Conservation (phyloP, 2,113 vertebrate species). For the Dunckerocampus dactyliophorus region DNA sequence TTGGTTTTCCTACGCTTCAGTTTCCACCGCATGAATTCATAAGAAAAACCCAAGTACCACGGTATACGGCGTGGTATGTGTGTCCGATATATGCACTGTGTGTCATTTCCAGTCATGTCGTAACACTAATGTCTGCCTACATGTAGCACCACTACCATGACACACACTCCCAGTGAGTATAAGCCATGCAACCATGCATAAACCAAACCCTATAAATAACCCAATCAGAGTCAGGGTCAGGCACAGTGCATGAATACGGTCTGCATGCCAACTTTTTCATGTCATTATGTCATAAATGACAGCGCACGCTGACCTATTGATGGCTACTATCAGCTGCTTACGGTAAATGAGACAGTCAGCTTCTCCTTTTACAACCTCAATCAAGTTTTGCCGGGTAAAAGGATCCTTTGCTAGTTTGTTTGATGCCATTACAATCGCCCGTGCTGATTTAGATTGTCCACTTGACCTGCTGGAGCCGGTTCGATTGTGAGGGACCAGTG, state of each 20-base stretch:
- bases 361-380: slow-evolving; percentile 39
- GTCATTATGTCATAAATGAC: slow-evolving; percentile 40
- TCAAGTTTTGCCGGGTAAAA: slow-evolving; percentile 40
- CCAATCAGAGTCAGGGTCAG: slow-evolving; percentile 18
- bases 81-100: no score
- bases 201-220: slow-evolving; percentile 62
- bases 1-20: no score
- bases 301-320: slow-evolving; percentile 21
- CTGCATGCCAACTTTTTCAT: slow-evolving; percentile 9
- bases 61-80: no score
- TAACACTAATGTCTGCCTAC: slow-evolving; percentile 26
- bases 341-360: slow-evolving; percentile 29
- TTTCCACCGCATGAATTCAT: no score
- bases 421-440: slow-evolving; percentile 40
- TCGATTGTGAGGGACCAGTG: slow-evolving; percentile 26
- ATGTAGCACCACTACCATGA: slow-evolving; percentile 11
- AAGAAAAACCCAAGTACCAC: no score
- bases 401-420: slow-evolving; percentile 23
- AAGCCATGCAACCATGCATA: slow-evolving; percentile 45
- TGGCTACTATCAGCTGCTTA: slow-evolving; percentile 13
- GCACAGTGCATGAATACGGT: slow-evolving; percentile 14
- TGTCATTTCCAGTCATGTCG: background rate
- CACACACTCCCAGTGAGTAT: slow-evolving; percentile 22
- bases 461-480: slow-evolving; percentile 26
- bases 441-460: slow-evolving; percentile 24